These are phyloP conservation scores for Terebella lapidaria DNA, from an alignment of 2,888 invertebrate species.

Conservation along the genomic window DNA sequence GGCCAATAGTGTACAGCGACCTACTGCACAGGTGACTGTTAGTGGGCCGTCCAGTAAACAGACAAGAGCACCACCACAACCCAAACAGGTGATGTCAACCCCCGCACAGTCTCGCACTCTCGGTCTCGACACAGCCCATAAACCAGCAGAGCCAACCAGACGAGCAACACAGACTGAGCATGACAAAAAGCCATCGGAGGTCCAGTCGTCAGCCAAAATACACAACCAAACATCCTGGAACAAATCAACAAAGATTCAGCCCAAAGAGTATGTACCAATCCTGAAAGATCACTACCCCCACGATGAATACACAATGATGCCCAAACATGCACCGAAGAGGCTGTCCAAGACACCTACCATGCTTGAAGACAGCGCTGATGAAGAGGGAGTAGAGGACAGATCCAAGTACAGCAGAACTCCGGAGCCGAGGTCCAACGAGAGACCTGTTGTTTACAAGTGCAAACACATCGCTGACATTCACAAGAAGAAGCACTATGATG, in stretches of 20 bases:
- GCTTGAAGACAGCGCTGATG: constrained; percentile 12
- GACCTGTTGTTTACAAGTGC: constrained; percentile 44
- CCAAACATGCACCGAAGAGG: constrained; percentile 21
- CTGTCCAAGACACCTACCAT: neutral
- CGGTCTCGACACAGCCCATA: too few species aligned
- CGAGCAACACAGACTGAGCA: neutral
- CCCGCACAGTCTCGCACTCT: neutral
- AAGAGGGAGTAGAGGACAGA: constrained; percentile 27
- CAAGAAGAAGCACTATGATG: constrained; percentile 38
- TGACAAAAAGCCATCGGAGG: neutral
- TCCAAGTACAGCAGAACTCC: neutral
- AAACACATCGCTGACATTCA: constrained; percentile 43
- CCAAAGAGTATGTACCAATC: constrained; percentile 25
- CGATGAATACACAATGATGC: constrained; percentile 47
- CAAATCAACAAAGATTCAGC: constrained; percentile 34
- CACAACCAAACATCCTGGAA: constrained; percentile 31
- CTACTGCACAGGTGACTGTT: neutral
- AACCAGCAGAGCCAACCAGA: neutral
- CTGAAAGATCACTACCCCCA: constrained; percentile 47
- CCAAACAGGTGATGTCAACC: neutral
- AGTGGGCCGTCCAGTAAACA: neutral
- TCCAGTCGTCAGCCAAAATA: neutral
- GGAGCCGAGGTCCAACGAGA: constrained; percentile 2
- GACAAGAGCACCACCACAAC: neutral
- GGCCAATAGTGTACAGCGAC: neutral